Evolutionary conservation across 2,797 vertebrate genomes (phyloP), one percentile per base, ranked within the genome.

Genomic region (Sebastes kiyomatsui): DNA sequence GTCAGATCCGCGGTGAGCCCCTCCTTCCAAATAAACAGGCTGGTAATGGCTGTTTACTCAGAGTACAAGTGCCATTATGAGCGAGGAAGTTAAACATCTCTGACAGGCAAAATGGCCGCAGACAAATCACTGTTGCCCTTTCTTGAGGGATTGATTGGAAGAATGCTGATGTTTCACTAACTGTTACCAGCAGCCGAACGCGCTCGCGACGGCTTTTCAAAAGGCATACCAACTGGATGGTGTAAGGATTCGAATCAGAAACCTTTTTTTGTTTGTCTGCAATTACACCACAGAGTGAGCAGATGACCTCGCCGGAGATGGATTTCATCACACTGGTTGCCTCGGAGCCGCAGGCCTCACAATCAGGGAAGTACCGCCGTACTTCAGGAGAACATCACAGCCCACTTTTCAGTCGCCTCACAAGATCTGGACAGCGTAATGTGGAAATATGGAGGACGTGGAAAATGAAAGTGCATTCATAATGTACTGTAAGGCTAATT

Each of bases 21-120:
- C 88, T 94, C 90, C 93, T 93, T 96, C 82, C 94, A 95, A 96
- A 96, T 95, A 96, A 96, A 96, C 94, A 95, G 88, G 78, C 79
- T 88, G 82, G 88, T 96, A 94, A 96, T 95, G 93, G 93, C 87
- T 96, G 93, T 95, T 96, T 96, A 93, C 94, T 82, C 87, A 94
- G 89, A 90, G 93, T 86, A 93, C 88, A 89, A 93, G 91, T 94
- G 91, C 91, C 91, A 95, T 95, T 95, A 94, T 83, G 84, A 33
- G 69, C 72, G 38, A 88, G 84, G 90, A 96, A 95, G 92, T 95
- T 95, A 95, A 96, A 96, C 94, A 96, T 94, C 92, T 95, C 85
- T 95, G 95, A 95, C 95, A 95, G 92, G 92, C 66, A 91, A 94
- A 96, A 95, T 90, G 88, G 87, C 94, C 61, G 54, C 90, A 93